Conservation (phyloP, 2,113 vertebrate species). For the Pristiophorus japonicus region DNA sequence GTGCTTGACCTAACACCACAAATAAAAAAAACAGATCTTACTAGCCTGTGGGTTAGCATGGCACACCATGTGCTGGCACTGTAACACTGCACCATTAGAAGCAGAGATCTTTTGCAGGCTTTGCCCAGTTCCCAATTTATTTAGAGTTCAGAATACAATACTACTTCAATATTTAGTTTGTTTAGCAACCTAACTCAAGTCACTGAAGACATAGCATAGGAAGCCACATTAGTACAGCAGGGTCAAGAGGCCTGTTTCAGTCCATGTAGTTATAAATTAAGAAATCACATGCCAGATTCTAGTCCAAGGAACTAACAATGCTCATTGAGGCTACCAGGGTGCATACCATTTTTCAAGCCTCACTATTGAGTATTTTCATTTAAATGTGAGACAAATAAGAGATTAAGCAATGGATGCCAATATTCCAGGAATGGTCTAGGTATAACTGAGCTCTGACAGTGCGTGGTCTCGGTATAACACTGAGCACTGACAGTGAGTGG, state of each 20-base stretch:
- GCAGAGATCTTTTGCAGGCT: neutral
- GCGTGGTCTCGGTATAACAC: no score
- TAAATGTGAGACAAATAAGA: neutral
- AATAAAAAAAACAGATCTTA: neutral
- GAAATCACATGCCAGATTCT: neutral
- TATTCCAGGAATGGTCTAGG: neutral
- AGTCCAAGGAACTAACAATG: neutral
- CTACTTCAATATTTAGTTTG: neutral
- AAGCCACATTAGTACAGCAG: neutral
- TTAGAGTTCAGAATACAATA: neutral
- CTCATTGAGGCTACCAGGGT: neutral
- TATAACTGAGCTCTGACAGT: neutral
- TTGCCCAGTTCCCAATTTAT: neutral
- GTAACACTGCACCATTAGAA: neutral
- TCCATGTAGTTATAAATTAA: no score
- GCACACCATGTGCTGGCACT: neutral
- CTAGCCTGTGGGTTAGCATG: neutral
- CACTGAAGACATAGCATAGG: neutral
- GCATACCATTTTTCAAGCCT: neutral
- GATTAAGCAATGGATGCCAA: neutral
- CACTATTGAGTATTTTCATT: neutral
- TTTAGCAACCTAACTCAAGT: neutral
- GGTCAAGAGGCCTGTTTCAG: neutral
- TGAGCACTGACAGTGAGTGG: no score
- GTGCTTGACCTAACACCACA: neutral